These are phyloP conservation scores for Abrostola tripartita DNA, from an alignment of 2,888 invertebrate genomes.

Conservation along the genomic window DNA sequence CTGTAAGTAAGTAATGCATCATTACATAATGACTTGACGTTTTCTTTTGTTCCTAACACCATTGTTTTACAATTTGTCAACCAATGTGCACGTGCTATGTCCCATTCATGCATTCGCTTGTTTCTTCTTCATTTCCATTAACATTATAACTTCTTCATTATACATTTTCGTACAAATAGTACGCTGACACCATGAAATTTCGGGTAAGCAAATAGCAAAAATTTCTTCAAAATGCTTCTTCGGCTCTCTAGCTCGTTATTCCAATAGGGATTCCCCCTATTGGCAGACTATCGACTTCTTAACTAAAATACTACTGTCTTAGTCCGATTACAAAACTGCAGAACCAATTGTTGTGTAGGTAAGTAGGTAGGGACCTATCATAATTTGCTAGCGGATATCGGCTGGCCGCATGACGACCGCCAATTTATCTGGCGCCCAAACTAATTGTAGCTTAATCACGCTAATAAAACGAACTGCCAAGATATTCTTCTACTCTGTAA, in stretches of 20 bases:
- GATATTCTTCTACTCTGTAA: neutral
- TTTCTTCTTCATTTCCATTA: neutral
- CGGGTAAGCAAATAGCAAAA: too few species aligned
- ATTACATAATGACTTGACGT: conserved; percentile 9
- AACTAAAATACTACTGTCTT: too few species aligned
- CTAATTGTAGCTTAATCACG: conserved; percentile 26
- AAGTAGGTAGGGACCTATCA: neutral
- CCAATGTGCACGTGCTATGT: neutral
- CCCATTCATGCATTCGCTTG: neutral
- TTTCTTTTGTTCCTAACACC: conserved; percentile 11
- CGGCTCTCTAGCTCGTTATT: too few species aligned
- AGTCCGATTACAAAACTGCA: too few species aligned
- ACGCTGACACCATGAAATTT: too few species aligned
- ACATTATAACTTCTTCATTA: too few species aligned
- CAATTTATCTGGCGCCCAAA: conserved; percentile 30
- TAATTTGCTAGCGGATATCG: neutral
- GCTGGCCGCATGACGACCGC: neutral
- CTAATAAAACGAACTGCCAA: conserved; percentile 21
- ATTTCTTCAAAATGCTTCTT: too few species aligned
- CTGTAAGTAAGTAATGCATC: neutral
- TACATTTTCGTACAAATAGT: too few species aligned
- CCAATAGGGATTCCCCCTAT: too few species aligned
- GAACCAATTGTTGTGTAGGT: too few species aligned
- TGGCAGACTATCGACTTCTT: too few species aligned
- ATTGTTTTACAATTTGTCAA: neutral